Evolutionary conservation across 2,797 vertebrate species (phyloP).

Genomic region (Botia almorhae): DNA sequence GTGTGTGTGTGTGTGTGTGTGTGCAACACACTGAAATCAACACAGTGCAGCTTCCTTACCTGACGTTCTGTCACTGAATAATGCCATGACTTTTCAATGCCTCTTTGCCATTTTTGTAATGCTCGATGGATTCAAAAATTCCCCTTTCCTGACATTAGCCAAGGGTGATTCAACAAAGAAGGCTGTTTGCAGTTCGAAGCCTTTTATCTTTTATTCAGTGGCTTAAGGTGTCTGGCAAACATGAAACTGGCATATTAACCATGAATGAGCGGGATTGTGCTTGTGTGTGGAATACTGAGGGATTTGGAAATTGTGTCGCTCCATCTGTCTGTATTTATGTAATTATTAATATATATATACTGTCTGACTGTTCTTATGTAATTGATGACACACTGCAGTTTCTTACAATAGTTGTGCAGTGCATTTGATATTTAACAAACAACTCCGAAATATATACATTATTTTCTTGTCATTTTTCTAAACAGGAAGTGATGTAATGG

Average conservation of each 20-base stretch:
- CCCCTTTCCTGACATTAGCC: conserved; percentile 49
- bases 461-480: not conserved
- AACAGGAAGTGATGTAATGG: conserved; percentile 75
- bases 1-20: not conserved
- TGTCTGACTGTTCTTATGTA: not conserved
- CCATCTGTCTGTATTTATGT: not conserved
- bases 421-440: not conserved
- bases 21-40: not conserved
- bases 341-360: too few species aligned
- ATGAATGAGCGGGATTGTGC: not conserved
- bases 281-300: not conserved
- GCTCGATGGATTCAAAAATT: conserved; percentile 30
- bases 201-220: conserved; percentile 56
- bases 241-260: conserved; percentile 18
- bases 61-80: not conserved
- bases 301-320: not conserved
- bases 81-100: not conserved
- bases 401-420: too few species aligned
- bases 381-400: not conserved
- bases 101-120: conserved; percentile 19
- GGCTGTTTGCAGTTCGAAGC: conserved; percentile 49
- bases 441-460: not conserved
- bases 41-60: not conserved
- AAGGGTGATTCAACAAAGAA: conserved; percentile 36
- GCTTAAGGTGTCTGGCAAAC: conserved; percentile 40